Conservation (phyloP, 2,888 invertebrate species). For the Stramonita haemastoma region DNA sequence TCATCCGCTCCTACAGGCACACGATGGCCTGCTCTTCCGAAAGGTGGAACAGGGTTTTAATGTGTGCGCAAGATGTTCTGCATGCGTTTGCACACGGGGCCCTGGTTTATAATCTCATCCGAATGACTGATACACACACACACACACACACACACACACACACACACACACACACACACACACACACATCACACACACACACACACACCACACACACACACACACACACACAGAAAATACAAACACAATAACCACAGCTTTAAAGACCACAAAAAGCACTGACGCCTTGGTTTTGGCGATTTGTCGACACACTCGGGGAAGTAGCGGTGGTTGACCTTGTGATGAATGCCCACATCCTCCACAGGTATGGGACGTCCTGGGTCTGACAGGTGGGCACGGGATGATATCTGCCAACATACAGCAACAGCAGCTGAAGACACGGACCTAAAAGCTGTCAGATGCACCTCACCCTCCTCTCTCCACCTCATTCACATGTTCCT, state of each 20-base stretch:
- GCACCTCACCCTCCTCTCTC: too few species aligned
- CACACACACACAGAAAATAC: background rate
- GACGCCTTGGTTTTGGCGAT: slow-evolving; percentile 90
- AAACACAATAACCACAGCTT: background rate
- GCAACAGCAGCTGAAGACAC: background rate
- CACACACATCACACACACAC: background rate
- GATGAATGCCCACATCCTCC: slow-evolving; percentile 84
- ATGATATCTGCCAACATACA: slow-evolving; percentile 46
- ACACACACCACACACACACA: background rate
- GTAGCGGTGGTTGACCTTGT: slow-evolving; percentile 85
- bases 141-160: too few species aligned
- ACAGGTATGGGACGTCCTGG: slow-evolving; percentile 86
- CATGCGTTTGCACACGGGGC: too few species aligned
- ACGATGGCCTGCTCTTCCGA: too few species aligned
- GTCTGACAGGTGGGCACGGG: slow-evolving; percentile 66
- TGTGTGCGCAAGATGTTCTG: too few species aligned
- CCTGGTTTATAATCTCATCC: too few species aligned
- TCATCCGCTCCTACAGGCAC: too few species aligned
- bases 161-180: too few species aligned
- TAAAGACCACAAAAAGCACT: slow-evolving; percentile 74
- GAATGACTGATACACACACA: too few species aligned
- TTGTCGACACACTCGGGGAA: slow-evolving; percentile 89
- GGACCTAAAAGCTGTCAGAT: too few species aligned
- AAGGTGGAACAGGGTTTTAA: too few species aligned
- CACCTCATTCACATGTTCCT: too few species aligned